Conservation (phyloP, 2,797 vertebrate species). For the Oreortyx pictus region DNA sequence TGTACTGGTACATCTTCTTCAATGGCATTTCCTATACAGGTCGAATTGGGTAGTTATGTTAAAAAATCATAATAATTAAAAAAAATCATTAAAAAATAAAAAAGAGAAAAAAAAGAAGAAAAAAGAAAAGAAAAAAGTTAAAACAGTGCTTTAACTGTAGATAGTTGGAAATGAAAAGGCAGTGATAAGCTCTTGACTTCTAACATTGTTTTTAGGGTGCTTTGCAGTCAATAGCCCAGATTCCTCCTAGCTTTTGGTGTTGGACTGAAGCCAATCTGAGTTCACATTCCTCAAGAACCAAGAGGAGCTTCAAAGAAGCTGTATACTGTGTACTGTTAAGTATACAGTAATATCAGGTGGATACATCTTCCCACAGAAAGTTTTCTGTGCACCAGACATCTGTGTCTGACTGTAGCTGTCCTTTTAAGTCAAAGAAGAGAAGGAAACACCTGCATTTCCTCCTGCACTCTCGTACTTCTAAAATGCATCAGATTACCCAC, state of each 20-base stretch:
- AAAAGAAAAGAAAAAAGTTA: accelerated
- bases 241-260: not conserved
- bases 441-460: not conserved
- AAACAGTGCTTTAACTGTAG: not conserved
- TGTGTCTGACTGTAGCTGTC: not conserved
- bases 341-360: not conserved
- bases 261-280: not conserved
- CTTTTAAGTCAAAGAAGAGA: not conserved
- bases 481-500: not conserved
- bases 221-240: not conserved
- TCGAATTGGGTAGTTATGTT: not conserved
- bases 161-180: not conserved
- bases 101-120: no score
- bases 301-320: not conserved
- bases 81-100: no score
- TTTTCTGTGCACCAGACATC: not conserved
- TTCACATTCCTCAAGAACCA: not conserved
- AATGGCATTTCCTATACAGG: not conserved
- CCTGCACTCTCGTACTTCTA: not conserved
- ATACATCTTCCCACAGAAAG: not conserved
- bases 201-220: not conserved
- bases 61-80: no score
- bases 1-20: not conserved
- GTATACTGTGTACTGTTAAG: not conserved
- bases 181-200: no score